Evolutionary conservation across 2,113 vertebrate species (phyloP).

Genomic region (Rafetus swinhoei): DNA sequence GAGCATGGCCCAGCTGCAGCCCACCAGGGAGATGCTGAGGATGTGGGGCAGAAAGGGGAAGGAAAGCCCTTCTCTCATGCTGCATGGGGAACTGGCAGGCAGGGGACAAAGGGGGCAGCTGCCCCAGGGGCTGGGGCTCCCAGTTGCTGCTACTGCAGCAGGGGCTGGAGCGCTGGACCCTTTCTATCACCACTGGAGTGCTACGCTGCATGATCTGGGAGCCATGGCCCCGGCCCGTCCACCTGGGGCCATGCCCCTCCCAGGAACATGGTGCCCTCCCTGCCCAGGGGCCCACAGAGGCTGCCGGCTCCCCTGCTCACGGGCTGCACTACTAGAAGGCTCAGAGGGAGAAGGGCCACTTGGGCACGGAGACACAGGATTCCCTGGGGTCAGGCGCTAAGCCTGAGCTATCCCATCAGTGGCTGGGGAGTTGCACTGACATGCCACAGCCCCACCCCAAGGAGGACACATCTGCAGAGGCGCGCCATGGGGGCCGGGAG

Average conservation of each 20-base stretch:
- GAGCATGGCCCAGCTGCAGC: background rate
- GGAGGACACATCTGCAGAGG: background rate
- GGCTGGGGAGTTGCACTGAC: background rate
- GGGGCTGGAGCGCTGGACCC: too few relatives aligned
- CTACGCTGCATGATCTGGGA: too few relatives aligned
- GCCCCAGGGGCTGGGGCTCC: too few relatives aligned
- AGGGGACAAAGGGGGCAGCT: too few relatives aligned
- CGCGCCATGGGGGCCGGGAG: background rate
- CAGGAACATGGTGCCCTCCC: too few relatives aligned
- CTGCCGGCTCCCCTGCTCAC: too few relatives aligned
- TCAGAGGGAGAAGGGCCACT: background rate
- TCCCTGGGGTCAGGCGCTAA: background rate
- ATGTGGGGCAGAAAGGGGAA: background rate
- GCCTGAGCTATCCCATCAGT: background rate
- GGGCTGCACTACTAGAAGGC: background rate
- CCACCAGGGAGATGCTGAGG: background rate
- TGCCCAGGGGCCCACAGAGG: too few relatives aligned
- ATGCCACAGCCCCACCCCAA: background rate
- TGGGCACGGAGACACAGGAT: background rate
- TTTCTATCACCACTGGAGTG: too few relatives aligned
- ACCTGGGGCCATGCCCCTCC: too few relatives aligned
- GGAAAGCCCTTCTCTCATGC: background rate
- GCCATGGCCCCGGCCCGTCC: too few relatives aligned
- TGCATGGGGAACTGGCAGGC: background rate
- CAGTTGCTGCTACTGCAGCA: too few relatives aligned